phyloP scores from a whole-genome alignment of 2,888 invertebrate species.

The Podotricha telesiphe region DNA sequence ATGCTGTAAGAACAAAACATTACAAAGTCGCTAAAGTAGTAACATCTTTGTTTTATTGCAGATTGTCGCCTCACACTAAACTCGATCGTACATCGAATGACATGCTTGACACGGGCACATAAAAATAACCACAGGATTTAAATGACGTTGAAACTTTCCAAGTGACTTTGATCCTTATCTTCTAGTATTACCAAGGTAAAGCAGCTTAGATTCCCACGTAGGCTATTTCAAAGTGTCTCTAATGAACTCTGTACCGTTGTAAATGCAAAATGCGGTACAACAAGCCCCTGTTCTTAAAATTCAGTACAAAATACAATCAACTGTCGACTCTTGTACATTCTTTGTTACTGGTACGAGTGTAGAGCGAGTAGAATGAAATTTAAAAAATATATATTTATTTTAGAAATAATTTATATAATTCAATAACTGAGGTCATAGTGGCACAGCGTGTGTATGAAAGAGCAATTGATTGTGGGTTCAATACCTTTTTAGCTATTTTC shows the following conservation, averaged over 20 bases:
- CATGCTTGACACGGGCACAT: constrained; percentile 26
- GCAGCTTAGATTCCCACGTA: constrained; percentile 25
- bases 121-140: constrained; percentile 40
- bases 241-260: constrained; percentile 51
- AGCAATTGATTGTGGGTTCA: no score
- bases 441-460: no score
- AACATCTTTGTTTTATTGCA: constrained; percentile 13
- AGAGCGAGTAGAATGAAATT: no score
- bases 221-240: constrained; percentile 43
- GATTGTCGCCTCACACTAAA: constrained; percentile 13
- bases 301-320: constrained; percentile 64
- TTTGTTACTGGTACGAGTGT: constrained; percentile 28
- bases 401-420: no score
- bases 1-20: not conserved
- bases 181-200: not conserved
- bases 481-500: no score
- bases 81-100: constrained; percentile 21
- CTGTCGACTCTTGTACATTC: constrained; percentile 46
- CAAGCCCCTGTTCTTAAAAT: constrained; percentile 60
- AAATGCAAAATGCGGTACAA: constrained; percentile 55
- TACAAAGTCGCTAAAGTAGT: not conserved
- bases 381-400: no score
- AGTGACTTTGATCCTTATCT: not conserved
- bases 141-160: constrained; percentile 28
- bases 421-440: no score